Conservation (phyloP, 2,113 vertebrate species). For the Protobothrops flavoviridis region DNA sequence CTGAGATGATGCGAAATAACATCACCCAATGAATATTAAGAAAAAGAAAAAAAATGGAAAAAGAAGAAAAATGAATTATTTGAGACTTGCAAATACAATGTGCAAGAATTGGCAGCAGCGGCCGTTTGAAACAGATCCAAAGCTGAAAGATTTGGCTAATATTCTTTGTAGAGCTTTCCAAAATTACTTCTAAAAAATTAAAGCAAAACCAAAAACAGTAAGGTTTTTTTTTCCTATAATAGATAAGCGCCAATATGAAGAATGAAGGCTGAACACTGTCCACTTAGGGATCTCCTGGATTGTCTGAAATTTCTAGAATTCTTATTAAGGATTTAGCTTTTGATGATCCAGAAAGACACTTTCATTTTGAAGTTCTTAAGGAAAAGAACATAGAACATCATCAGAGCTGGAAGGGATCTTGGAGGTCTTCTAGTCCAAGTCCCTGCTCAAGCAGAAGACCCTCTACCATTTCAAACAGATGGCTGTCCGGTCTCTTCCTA, state of each 20-base stretch:
- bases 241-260: neutral
- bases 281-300: neutral
- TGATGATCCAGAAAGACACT: neutral
- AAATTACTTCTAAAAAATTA: neutral
- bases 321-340: neutral
- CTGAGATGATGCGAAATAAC: conserved; percentile 6
- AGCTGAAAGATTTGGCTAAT: neutral
- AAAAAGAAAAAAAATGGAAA: neutral
- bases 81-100: conserved; percentile 3
- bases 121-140: neutral
- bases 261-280: neutral
- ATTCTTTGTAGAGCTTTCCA: neutral
- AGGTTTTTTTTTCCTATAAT: neutral
- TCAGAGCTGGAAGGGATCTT: no score
- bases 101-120: neutral
- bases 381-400: neutral
- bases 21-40: neutral
- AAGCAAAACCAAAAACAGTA: neutral
- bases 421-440: no score
- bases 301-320: neutral
- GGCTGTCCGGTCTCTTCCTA: no score
- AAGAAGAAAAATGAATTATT: neutral
- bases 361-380: neutral
- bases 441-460: no score
- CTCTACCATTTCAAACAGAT: no score